These are phyloP conservation scores for Diglossa cyanea DNA, from an alignment of 2,797 vertebrate genomes.

Conservation along the genomic window DNA sequence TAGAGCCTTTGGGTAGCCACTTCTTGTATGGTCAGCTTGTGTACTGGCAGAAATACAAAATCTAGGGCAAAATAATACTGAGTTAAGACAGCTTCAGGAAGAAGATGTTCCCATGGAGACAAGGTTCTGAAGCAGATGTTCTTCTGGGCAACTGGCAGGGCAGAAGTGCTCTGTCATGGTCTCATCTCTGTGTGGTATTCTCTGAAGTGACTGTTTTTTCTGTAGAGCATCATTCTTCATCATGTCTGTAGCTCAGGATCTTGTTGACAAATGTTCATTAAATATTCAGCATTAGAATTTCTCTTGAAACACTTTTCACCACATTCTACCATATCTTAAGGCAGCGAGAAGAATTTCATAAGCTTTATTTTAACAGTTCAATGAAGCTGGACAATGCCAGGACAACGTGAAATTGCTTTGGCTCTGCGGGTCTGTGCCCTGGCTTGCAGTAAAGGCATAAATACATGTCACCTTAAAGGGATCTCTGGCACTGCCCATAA, in stretches of 20 bases:
- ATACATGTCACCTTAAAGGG: not conserved
- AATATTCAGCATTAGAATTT: not conserved
- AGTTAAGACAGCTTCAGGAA: not conserved
- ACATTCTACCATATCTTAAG: not conserved
- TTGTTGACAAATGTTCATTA: not conserved
- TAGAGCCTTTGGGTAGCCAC: not conserved
- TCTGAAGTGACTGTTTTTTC: not conserved
- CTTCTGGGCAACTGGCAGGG: not conserved
- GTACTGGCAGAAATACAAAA: not conserved
- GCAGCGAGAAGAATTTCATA: not conserved
- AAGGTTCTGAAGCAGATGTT: not conserved
- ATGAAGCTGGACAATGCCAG: not conserved
- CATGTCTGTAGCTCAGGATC: not conserved
- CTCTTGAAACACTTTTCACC: not conserved
- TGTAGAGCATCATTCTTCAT: not conserved
- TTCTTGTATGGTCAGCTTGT: not conserved
- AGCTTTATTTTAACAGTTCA: not conserved
- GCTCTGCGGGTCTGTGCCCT: not conserved
- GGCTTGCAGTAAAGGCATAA: not conserved
- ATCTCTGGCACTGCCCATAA: not conserved
- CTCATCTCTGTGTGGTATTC: not conserved
- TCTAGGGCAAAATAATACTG: not conserved
- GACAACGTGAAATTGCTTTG: not conserved
- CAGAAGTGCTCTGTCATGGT: not conserved
- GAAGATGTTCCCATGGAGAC: not conserved